phyloP scores from a whole-genome alignment of 2,888 invertebrate genomes.

The Anoncus sp. region DNA sequence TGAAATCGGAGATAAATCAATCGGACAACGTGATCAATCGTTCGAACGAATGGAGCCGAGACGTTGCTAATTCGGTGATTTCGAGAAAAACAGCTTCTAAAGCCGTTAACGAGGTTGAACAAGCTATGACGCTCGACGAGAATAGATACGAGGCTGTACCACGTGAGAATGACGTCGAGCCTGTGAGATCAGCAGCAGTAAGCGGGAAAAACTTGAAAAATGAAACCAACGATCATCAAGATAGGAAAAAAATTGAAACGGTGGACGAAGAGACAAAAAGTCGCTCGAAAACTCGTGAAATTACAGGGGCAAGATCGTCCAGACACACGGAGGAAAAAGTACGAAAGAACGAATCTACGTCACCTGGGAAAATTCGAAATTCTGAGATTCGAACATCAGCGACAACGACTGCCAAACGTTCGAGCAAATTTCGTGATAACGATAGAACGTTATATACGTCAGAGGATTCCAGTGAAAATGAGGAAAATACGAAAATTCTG shows the following conservation, averaged over 20 bases:
- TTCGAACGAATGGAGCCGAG: conserved; percentile 7
- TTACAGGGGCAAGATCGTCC: background rate
- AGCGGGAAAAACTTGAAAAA: conserved; percentile 41
- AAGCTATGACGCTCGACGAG: conserved; percentile 44
- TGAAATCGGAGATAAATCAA: conserved; percentile 9
- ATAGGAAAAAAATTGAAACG: background rate
- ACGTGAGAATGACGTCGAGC: conserved; percentile 45
- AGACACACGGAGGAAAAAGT: background rate
- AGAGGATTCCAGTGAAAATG: conserved; percentile 76
- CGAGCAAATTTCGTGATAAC: conserved; percentile 58
- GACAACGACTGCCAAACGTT: conserved; percentile 9
- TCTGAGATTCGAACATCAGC: conserved; percentile 5
- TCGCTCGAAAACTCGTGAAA: background rate
- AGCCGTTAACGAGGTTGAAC: conserved; percentile 27
- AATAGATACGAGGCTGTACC: conserved; percentile 55
- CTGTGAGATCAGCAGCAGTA: conserved; percentile 8
- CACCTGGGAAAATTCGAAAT: conserved; percentile 14
- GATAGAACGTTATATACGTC: conserved; percentile 68
- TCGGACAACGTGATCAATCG: background rate
- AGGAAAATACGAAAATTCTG: conserved; percentile 54
- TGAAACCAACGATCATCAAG: background rate
- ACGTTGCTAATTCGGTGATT: background rate
- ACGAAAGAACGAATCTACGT: conserved; percentile 6
- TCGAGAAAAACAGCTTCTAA: conserved; percentile 34
- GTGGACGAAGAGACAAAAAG: background rate